phyloP scores from a whole-genome alignment of 2,113 vertebrate species.

The Entomyzon cyanotis region DNA sequence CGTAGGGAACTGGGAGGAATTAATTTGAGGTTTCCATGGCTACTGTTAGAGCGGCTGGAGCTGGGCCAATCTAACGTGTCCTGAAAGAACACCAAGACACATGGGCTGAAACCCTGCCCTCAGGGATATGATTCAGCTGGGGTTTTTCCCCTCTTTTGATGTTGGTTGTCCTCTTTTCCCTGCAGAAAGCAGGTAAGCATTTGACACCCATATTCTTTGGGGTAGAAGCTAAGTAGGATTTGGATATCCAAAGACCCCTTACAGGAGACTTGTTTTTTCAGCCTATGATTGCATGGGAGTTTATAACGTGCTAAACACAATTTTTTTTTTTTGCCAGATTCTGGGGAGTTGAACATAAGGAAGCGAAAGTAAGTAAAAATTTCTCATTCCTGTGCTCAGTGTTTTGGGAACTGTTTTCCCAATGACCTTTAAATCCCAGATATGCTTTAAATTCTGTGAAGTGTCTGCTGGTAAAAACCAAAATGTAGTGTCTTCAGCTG shows the following conservation, averaged over 20 bases:
- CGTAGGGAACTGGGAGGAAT: conserved; percentile 3
- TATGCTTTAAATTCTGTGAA: not conserved
- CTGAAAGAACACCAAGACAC: conserved; percentile 15
- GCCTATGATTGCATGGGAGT: not conserved
- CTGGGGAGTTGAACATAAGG: conserved; percentile 74
- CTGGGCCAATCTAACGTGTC: not conserved
- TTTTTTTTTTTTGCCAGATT: conserved; percentile 42
- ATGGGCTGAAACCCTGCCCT: not conserved
- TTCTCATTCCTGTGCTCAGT: not conserved
- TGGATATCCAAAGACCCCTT: not conserved
- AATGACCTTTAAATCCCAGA: not conserved
- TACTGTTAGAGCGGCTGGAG: not conserved
- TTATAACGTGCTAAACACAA: not conserved
- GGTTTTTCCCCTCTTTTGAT: not conserved
- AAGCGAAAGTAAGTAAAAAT: conserved; percentile 80
- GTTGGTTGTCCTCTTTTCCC: not conserved
- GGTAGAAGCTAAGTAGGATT: not conserved
- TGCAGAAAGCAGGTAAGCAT: not conserved
- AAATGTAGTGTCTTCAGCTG: not conserved
- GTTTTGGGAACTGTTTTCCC: not conserved
- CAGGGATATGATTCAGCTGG: conserved; percentile 7
- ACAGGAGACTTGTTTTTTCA: not conserved
- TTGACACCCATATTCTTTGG: not conserved
- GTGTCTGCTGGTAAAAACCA: not conserved
- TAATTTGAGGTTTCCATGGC: conserved; percentile 34